Evolutionary conservation across 2,113 vertebrate species (phyloP), one percentile per base, ranked within the genome.

Genomic region (crab-eating macaque (Macaca fascicularis)): DNA sequence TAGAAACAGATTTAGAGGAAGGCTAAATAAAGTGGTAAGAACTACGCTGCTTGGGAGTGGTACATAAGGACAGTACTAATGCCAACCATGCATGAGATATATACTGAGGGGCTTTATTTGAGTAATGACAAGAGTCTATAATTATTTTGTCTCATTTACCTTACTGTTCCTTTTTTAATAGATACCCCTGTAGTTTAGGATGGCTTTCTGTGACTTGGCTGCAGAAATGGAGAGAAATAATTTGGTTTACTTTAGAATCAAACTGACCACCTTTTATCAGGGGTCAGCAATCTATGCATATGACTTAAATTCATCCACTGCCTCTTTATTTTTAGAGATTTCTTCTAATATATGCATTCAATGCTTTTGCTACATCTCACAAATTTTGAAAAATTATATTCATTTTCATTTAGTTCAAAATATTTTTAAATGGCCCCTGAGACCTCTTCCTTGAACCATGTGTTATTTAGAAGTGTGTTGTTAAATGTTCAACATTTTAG

Each of bases 381-480:
- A 87, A 38, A 64, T 55, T 82, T 72, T 64, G 8, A 45, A 50
- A 94, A 35, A 35, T 22, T 83, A 4, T 61, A 87, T 70, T 80
- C 27, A 82, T 81, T 74, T 95, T 84, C 25, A 80, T 55, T 90
- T 95, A 90, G 35, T n/a, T 70, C 12, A 89, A 96, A 97, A 85
- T 89, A 64, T 72, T 81, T 75, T 74, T 30, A 83, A 84, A 61
- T 82, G 38, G 50, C 8, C 52, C 35, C 83, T 38, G 40, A 38
- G 14, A 72, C 23, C 40, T 86, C 50, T 89, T 52, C 27, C 80
- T 87, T 93, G 40, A 88, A 5, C 13, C 14, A 16, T 70, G 32
- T 30, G 19, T n/a, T 91, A 78, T 55, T 95, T 76, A 70, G 55
- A 91, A 75, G 23, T 52, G 14, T 45, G 7, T n/a, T 90, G 35